Evolutionary conservation across 2,888 invertebrate genomes (phyloP).

Genomic region (Oligia fasciuncula): DNA sequence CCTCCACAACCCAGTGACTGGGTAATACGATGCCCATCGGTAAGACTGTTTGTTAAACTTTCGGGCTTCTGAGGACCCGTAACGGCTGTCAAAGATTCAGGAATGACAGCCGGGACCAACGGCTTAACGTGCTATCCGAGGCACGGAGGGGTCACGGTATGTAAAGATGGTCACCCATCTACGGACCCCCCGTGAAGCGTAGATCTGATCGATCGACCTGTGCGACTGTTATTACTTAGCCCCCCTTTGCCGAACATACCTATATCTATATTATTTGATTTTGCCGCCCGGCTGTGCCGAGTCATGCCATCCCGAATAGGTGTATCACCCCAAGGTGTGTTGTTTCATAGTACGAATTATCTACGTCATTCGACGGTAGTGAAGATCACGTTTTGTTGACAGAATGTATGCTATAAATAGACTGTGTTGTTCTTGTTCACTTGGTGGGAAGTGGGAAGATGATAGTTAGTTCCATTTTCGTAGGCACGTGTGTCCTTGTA

Average conservation of each 20-base stretch:
- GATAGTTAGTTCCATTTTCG: not conserved
- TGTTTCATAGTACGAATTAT: not conserved
- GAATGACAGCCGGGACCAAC: too few species aligned
- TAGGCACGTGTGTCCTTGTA: not conserved
- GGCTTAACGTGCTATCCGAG: too few species aligned
- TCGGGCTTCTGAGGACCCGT: too few species aligned
- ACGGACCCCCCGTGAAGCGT: too few species aligned
- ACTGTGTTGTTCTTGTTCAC: not conserved
- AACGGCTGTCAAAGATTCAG: too few species aligned
- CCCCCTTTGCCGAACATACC: not conserved
- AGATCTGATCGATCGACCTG: too few species aligned
- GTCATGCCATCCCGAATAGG: not conserved
- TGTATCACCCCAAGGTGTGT: not conserved
- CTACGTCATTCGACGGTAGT: not conserved
- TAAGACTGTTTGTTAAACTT: too few species aligned
- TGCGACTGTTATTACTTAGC: too few species aligned
- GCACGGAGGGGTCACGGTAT: not conserved
- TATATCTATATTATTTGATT: not conserved
- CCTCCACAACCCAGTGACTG: not conserved
- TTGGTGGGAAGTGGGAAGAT: not conserved
- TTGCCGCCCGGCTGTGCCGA: not conserved
- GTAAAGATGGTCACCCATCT: too few species aligned
- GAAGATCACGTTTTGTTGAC: constrained; percentile 13
- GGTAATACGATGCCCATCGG: not conserved
- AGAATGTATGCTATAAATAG: constrained; percentile 16